Percentiles rank a stretch among this genome's conserved stretches.
These are phyloP conservation scores for Acrobasis repandana DNA, from an alignment of 2,888 invertebrate genomes.

Conservation along the genomic window DNA sequence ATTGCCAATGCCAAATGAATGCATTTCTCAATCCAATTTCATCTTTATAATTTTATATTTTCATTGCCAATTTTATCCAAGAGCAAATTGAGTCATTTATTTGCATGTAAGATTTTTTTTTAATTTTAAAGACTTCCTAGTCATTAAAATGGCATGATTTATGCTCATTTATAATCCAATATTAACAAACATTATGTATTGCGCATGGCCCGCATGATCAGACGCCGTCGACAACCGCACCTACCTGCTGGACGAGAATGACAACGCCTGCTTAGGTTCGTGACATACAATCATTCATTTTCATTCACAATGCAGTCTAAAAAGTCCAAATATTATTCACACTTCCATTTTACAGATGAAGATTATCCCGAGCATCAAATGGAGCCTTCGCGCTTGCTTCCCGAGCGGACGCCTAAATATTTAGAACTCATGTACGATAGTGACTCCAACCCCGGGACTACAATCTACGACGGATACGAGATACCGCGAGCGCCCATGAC, in stretches of 20 bases:
- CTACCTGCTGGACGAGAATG: slow-evolving; percentile 90
- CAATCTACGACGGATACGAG: slow-evolving; percentile 84
- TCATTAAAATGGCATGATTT: slow-evolving; percentile 10
- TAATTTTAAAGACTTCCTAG: not conserved
- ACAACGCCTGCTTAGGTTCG: slow-evolving; percentile 83
- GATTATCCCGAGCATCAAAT: slow-evolving; percentile 67
- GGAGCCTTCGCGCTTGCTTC: slow-evolving; percentile 69
- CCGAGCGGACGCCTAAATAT: slow-evolving; percentile 83
- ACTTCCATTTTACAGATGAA: slow-evolving; percentile 55
- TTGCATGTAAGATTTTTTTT: not conserved
- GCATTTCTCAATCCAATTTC: too few relatives aligned
- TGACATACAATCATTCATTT: slow-evolving; percentile 43
- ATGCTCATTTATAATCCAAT: slow-evolving; percentile 31
- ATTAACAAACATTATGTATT: slow-evolving; percentile 52
- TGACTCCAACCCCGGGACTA: slow-evolving; percentile 63
- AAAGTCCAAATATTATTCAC: not conserved
- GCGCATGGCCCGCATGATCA: slow-evolving; percentile 77
- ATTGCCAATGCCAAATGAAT: too few relatives aligned
- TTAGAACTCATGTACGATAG: slow-evolving; percentile 86
- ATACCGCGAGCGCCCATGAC: slow-evolving; percentile 75
- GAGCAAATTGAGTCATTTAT: not conserved
- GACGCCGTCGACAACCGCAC: slow-evolving; percentile 90
- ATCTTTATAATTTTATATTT: too few relatives aligned
- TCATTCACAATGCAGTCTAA: slow-evolving; percentile 34
- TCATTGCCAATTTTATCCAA: too few relatives aligned